Conservation (phyloP, 1,140 invertebrate genomes). For the Cardiocondyla obscurior region DNA sequence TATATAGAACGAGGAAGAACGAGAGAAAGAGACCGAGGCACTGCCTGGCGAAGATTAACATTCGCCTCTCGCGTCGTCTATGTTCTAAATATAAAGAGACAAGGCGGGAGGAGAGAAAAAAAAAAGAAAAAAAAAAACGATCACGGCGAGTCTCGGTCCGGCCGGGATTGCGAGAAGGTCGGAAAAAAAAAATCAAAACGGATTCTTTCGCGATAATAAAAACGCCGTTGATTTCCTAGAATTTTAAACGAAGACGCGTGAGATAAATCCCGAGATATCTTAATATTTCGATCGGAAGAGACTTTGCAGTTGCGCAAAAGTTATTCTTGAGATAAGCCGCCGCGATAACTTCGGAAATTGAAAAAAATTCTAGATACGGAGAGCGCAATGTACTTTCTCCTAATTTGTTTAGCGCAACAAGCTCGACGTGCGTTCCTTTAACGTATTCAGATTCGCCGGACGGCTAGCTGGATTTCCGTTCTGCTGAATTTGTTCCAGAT, state of each 20-base stretch:
- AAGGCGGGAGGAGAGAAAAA: slow-evolving; percentile 46
- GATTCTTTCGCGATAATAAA: neutral
- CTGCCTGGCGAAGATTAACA: slow-evolving; percentile 36
- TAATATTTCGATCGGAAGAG: neutral
- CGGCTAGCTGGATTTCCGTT: neutral
- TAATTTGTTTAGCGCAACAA: slow-evolving; percentile 23
- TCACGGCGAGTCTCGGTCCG: neutral
- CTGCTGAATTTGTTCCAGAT: neutral
- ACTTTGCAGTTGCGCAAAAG: slow-evolving; percentile 1
- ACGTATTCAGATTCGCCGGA: neutral
- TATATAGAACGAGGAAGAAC: neutral
- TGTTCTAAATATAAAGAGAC: slow-evolving; percentile 60
- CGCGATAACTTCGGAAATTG: slow-evolving; percentile 7
- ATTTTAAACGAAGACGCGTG: neutral
- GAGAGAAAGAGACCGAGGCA: neutral
- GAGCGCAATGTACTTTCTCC: slow-evolving; percentile 6
- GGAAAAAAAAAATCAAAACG: slow-evolving; percentile 60
- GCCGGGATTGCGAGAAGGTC: neutral
- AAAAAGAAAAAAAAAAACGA: too few species aligned
- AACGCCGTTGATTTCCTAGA: neutral
- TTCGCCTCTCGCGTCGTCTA: slow-evolving; percentile 9
- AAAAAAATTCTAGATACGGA: neutral
- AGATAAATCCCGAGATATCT: neutral
- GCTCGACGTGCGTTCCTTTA: neutral
- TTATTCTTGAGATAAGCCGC: neutral